Percentiles rank a stretch among this genome's conserved stretches.
These are phyloP conservation scores for Bufo gargarizans DNA, from an alignment of 2,113 vertebrate genomes.

Conservation along the genomic window DNA sequence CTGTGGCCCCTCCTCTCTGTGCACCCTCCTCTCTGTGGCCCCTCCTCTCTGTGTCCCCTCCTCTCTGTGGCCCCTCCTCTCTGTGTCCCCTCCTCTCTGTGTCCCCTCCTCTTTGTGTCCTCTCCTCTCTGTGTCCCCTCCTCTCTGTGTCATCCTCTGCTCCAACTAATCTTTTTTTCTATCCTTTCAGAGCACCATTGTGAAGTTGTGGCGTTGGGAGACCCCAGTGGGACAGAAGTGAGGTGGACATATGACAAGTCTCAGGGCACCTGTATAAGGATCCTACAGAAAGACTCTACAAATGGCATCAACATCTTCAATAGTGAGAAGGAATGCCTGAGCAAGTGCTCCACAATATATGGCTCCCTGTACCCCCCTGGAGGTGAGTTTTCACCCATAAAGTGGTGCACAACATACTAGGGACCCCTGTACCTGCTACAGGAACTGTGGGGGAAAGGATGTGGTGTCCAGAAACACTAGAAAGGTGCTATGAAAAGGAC, in stretches of 20 bases:
- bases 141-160: background rate
- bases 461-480: too few relatives aligned
- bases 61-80: background rate
- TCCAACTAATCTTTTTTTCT: background rate
- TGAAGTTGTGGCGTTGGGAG: background rate
- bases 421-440: background rate
- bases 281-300: background rate
- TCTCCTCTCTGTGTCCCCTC: background rate
- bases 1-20: background rate
- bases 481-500: too few relatives aligned
- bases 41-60: background rate
- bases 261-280: background rate
- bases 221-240: background rate
- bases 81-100: background rate
- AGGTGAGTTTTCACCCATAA: background rate
- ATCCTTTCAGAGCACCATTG: background rate
- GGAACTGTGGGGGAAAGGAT: too few relatives aligned
- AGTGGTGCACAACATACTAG: too few relatives aligned
- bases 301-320: background rate
- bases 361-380: background rate
- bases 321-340: conserved; percentile 16
- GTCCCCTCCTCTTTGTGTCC: background rate
- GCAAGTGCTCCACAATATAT: background rate
- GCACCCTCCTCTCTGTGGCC: too few relatives aligned
- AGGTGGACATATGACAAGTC: conserved; percentile 18